Conservation (phyloP, 1,140 invertebrate species). For the Temnothorax nylanderi region DNA sequence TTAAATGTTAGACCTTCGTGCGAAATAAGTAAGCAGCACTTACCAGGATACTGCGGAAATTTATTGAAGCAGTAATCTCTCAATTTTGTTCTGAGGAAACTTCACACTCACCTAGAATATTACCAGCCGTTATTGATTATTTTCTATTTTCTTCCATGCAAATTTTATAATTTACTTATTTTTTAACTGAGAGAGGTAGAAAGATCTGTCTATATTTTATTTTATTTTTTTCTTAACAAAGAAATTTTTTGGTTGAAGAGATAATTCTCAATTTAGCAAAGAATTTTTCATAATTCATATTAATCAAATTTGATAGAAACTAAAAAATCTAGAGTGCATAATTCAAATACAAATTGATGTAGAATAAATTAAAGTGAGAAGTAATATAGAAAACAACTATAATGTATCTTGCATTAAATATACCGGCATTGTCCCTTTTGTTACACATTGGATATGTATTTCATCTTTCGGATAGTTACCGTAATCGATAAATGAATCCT, state of each 20-base stretch:
- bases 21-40: constrained; percentile 47
- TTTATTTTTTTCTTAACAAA: neutral
- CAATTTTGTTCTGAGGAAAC: constrained; percentile 1
- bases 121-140: neutral
- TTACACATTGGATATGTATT: no score
- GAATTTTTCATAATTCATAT: constrained; percentile 73
- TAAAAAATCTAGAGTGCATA: neutral
- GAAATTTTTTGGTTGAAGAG: constrained; percentile 59
- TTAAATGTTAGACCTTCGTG: constrained; percentile 12
- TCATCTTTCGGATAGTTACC: no score
- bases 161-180: neutral
- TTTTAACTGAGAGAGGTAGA: neutral
- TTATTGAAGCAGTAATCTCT: constrained; percentile 21
- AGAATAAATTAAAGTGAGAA: no score
- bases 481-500: no score
- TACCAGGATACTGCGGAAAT: constrained; percentile 8
- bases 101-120: neutral
- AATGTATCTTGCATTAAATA: no score
- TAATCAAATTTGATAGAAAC: neutral
- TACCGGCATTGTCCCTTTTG: no score
- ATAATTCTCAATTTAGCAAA: constrained; percentile 76
- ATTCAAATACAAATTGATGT: constrained; percentile 15
- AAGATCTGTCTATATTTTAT: neutral
- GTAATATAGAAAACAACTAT: no score
- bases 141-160: neutral